These are phyloP conservation scores for Volucella bombylans DNA, from an alignment of 2,888 invertebrate species.

Conservation along the genomic window DNA sequence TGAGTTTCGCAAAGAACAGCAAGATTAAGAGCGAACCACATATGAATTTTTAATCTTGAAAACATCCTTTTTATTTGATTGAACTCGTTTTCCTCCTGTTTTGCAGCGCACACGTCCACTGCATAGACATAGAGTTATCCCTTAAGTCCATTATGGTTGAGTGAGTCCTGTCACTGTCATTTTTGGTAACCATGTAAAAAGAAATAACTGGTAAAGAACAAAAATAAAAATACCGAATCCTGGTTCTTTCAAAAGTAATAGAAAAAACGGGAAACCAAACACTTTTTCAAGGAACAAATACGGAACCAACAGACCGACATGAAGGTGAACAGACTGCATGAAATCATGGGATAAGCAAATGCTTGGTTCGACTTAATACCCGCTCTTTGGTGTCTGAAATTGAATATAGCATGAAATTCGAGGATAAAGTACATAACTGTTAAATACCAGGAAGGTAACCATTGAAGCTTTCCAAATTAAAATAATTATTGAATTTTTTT, in stretches of 20 bases:
- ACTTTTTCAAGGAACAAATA: conserved; percentile 39
- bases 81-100: conserved; percentile 74
- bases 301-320: conserved; percentile 15
- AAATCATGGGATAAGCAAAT: conserved; percentile 58
- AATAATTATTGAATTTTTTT: conserved; percentile 30
- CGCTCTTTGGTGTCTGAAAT: conserved; percentile 13
- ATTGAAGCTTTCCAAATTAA: conserved; percentile 26
- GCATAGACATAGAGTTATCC: conserved; percentile 72
- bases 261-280: conserved; percentile 11
- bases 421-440: background rate
- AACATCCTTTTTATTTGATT: conserved; percentile 76
- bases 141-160: conserved; percentile 75
- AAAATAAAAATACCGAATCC: conserved; percentile 1
- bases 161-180: conserved; percentile 74
- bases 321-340: conserved; percentile 43
- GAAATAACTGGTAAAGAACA: conserved; percentile 59
- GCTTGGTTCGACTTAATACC: conserved; percentile 50
- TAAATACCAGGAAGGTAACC: conserved; percentile 3
- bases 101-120: conserved; percentile 38
- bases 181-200: conserved; percentile 62
- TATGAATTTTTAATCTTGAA: conserved; percentile 76
- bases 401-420: conserved; percentile 17
- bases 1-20: conserved; percentile 37
- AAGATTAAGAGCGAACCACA: conserved; percentile 75
- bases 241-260: background rate